Conservation (phyloP, 2,113 vertebrate species). For the Syngnathus scovelli region DNA sequence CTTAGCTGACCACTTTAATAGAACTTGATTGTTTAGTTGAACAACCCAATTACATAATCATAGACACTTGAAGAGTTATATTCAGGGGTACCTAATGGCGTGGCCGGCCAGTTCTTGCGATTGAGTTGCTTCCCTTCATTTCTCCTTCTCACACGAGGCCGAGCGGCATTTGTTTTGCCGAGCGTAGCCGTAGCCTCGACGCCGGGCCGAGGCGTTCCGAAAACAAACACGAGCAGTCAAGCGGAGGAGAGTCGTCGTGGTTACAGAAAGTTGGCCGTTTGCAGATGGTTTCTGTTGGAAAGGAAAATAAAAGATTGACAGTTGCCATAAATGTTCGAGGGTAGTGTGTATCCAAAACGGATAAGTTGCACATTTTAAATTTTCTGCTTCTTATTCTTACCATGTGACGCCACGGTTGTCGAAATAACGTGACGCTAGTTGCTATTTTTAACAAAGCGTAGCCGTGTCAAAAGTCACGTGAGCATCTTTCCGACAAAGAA, state of each 20-base stretch:
- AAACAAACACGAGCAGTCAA: conserved; percentile 49
- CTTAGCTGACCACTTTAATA: neutral
- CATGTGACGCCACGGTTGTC: neutral
- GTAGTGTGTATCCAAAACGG: neutral
- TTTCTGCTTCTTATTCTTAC: neutral
- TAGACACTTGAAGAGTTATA: neutral
- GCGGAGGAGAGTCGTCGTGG: conserved; percentile 17
- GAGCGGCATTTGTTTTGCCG: conserved; percentile 5
- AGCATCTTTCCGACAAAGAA: neutral
- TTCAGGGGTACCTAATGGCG: neutral
- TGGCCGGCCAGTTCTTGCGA: neutral
- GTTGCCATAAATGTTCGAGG: neutral
- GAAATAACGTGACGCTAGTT: too few species aligned
- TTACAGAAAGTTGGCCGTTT: neutral
- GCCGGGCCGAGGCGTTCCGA: conserved; percentile 31
- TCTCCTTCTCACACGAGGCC: neutral
- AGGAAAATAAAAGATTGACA: neutral
- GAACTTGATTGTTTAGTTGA: neutral
- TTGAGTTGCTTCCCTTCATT: neutral
- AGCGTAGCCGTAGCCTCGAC: conserved; percentile 2
- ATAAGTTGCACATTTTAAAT: neutral
- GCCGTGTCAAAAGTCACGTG: neutral
- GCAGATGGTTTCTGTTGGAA: neutral
- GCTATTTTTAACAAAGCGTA: neutral
- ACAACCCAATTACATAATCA: neutral